Percentiles rank a stretch among this genome's conserved stretches.
phyloP scores from a whole-genome alignment of 2,113 vertebrate species.

The Hirundichthys speculiger region DNA sequence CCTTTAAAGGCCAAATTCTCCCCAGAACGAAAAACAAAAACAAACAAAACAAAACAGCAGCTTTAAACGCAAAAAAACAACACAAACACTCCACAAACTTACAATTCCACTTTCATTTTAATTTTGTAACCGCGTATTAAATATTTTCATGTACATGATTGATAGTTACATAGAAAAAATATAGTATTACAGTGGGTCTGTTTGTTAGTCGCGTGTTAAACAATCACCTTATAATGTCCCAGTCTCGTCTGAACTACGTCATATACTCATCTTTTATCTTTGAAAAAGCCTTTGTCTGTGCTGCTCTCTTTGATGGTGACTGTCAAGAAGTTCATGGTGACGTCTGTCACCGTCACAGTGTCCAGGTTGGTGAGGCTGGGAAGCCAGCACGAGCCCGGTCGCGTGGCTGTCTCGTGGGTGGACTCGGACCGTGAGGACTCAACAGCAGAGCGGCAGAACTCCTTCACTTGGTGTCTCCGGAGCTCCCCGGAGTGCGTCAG shows the following conservation, averaged over 20 bases:
- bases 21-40: background rate
- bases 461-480: background rate
- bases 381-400: conserved; percentile 86
- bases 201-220: conserved; percentile 42
- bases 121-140: conserved; percentile 57
- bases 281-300: conserved; percentile 98
- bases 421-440: conserved; percentile 81
- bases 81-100: background rate
- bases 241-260: background rate
- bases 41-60: too few relatives aligned
- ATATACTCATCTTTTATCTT: conserved; percentile 87
- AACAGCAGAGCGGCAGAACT: conserved; percentile 3
- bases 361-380: conserved; percentile 89
- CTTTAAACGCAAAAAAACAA: background rate
- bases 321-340: conserved; percentile 97
- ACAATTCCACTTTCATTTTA: conserved; percentile 31
- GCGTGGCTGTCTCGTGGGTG: conserved; percentile 79
- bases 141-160: conserved; percentile 54
- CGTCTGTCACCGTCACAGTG: conserved; percentile 94
- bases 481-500: conserved; percentile 62
- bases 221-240: background rate
- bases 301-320: conserved; percentile 97
- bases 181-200: conserved; percentile 50
- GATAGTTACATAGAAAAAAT: conserved; percentile 68
- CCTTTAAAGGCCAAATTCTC: too few relatives aligned